Conservation (phyloP, 2,888 invertebrate genomes). For the Epinotia brunnichana region DNA sequence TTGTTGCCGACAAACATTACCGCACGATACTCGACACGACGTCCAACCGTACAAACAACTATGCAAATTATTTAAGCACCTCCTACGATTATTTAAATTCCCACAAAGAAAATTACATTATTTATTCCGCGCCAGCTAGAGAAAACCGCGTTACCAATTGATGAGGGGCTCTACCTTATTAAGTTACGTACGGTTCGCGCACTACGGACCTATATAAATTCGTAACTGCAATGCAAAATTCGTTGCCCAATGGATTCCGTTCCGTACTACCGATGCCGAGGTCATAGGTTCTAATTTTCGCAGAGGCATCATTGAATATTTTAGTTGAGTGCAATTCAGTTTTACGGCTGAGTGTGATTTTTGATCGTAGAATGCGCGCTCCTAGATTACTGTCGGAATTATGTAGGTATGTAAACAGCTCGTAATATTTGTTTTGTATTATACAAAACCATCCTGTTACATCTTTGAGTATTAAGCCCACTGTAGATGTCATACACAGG, state of each 20-base stretch:
- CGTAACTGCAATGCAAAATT: slow-evolving; percentile 42
- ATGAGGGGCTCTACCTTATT: slow-evolving; percentile 40
- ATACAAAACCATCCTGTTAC: not conserved
- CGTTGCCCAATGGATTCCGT: slow-evolving; percentile 32
- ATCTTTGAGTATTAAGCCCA: no score
- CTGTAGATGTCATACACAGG: no score
- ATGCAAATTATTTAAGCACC: slow-evolving; percentile 34
- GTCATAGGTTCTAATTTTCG: slow-evolving; percentile 33
- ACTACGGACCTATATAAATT: slow-evolving; percentile 39
- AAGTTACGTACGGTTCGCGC: slow-evolving; percentile 34
- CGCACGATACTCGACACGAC: slow-evolving; percentile 60
- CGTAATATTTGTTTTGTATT: slow-evolving; percentile 1
- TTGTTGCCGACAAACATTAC: slow-evolving; percentile 63
- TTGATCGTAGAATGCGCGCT: not conserved
- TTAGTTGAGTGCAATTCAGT: slow-evolving; percentile 14
- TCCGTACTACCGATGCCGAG: slow-evolving; percentile 23
- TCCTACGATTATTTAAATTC: slow-evolving; percentile 39
- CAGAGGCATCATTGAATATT: slow-evolving; percentile 22
- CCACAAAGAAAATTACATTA: slow-evolving; percentile 36
- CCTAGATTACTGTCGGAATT: not conserved
- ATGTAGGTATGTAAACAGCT: not conserved
- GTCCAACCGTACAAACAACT: slow-evolving; percentile 62
- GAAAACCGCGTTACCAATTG: slow-evolving; percentile 39
- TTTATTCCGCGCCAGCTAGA: slow-evolving; percentile 31
- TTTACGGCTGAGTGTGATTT: not conserved